Percentiles rank a stretch among this genome's conserved stretches.
phyloP scores from a whole-genome alignment of 2,888 invertebrate species.

The Acronicta alni region DNA sequence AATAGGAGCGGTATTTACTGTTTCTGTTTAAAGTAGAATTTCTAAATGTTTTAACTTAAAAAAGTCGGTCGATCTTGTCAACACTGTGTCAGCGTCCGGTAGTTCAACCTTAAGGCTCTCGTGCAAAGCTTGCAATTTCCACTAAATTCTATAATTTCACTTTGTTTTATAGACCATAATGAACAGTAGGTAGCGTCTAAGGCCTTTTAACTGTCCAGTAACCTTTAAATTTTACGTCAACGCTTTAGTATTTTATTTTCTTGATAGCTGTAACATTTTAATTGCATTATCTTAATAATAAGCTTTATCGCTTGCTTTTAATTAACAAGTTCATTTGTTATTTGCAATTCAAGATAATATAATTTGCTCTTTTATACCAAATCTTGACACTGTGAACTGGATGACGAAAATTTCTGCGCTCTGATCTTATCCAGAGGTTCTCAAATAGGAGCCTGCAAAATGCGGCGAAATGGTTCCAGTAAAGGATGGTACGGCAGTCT shows the following conservation, averaged over 20 bases:
- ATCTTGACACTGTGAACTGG: slow-evolving; percentile 3
- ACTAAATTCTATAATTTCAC: slow-evolving; percentile 75
- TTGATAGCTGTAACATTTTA: slow-evolving; percentile 72
- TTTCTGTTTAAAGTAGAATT: no score
- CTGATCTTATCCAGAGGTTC: no score
- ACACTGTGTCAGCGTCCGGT: slow-evolving; percentile 44
- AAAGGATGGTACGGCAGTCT: no score
- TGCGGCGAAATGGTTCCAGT: no score
- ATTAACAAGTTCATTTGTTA: slow-evolving; percentile 72
- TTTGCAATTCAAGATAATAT: slow-evolving; percentile 51
- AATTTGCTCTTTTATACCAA: slow-evolving; percentile 34
- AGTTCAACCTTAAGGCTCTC: slow-evolving; percentile 54
- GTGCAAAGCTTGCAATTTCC: slow-evolving; percentile 71
- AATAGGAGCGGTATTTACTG: no score
- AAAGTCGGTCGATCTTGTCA: not conserved
- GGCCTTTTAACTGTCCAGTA: slow-evolving; percentile 54
- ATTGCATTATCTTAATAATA: slow-evolving; percentile 72
- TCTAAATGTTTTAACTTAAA: not conserved
- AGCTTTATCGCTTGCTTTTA: slow-evolving; percentile 70
- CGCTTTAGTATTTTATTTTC: slow-evolving; percentile 64
- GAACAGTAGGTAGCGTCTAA: slow-evolving; percentile 63
- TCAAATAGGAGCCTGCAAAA: no score
- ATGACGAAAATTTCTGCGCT: no score
- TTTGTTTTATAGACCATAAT: slow-evolving; percentile 75
- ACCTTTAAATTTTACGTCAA: slow-evolving; percentile 46